These are phyloP conservation scores for Tribolium madens DNA, from an alignment of 1,140 invertebrate genomes.

Conservation along the genomic window DNA sequence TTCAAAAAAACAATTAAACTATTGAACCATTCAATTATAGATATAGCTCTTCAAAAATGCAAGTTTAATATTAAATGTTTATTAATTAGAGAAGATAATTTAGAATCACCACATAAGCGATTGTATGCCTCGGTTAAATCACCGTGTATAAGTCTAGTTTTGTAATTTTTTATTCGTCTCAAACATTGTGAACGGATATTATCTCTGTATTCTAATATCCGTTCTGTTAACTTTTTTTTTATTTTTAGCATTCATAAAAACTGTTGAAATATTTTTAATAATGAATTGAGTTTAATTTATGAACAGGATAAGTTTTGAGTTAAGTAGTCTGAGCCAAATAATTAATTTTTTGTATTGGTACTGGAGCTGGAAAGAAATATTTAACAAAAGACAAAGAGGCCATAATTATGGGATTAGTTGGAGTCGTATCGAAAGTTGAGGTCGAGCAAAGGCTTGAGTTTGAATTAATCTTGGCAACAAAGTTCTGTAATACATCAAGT, in stretches of 20 bases:
- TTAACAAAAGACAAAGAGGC: constrained; percentile 32
- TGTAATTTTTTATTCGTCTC: not conserved
- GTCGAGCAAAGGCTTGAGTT: constrained; percentile 3
- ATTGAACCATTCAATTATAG: too few relatives aligned
- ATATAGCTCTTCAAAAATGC: too few relatives aligned
- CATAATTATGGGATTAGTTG: constrained; percentile 35
- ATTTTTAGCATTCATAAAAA: too few relatives aligned
- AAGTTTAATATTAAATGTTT: too few relatives aligned
- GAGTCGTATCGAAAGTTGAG: constrained; percentile 19
- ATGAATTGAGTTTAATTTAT: not conserved
- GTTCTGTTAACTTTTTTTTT: not conserved
- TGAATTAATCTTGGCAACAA: constrained; percentile 39
- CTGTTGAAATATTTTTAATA: too few relatives aligned
- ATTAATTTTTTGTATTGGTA: constrained; percentile 15
- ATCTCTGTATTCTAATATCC: not conserved
- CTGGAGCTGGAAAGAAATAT: constrained; percentile 13
- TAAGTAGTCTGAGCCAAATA: not conserved
- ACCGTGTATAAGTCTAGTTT: too few relatives aligned
- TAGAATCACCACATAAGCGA: too few relatives aligned
- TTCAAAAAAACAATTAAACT: too few relatives aligned
- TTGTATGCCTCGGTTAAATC: too few relatives aligned
- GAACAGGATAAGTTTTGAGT: not conserved
- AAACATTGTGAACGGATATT: constrained; percentile 1
- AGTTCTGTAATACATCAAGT: constrained; percentile 34
- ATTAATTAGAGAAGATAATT: too few relatives aligned